Percentiles rank a stretch among this genome's conserved stretches.
Evolutionary conservation across 37 sponge, comb jelly and placozoan genomes (phyloP).

Genomic region (Aphrocallistes beatrix): DNA sequence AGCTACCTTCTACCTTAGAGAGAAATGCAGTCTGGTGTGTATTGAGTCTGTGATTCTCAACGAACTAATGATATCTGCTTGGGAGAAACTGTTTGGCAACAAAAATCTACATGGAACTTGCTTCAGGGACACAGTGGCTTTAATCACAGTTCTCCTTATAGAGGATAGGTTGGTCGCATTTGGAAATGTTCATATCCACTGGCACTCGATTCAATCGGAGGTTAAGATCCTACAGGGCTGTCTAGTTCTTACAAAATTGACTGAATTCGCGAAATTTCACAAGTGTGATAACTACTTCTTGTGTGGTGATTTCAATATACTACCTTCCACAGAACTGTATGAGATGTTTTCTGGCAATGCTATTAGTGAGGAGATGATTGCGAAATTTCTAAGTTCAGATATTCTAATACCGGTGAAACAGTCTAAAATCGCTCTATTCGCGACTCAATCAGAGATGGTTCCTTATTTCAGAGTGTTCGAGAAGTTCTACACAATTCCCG

Average conservation of each 20-base stretch:
- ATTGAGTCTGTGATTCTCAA: not conserved
- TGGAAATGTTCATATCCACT: not conserved
- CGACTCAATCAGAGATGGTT: not conserved
- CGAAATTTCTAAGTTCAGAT: not conserved
- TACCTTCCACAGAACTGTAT: not conserved
- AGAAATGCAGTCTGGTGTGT: not conserved
- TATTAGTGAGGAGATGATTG: not conserved
- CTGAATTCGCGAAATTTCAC: not conserved
- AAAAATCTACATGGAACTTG: not conserved
- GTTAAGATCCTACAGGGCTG: not conserved
- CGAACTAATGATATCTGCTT: not conserved
- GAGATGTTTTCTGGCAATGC: not conserved
- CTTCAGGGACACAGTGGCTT: not conserved
- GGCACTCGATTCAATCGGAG: not conserved
- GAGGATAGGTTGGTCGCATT: not conserved
- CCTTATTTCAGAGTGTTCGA: not conserved
- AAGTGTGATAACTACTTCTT: not conserved
- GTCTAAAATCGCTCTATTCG: not conserved
- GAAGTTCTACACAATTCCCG: not conserved
- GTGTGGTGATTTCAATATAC: not conserved
- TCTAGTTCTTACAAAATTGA: not conserved
- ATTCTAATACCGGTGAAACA: not conserved
- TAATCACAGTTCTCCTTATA: not conserved
- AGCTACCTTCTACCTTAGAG: not conserved
- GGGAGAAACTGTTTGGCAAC: not conserved